Conservation (phyloP, 2,797 vertebrate genomes). For the Gallinago stenura region DNA sequence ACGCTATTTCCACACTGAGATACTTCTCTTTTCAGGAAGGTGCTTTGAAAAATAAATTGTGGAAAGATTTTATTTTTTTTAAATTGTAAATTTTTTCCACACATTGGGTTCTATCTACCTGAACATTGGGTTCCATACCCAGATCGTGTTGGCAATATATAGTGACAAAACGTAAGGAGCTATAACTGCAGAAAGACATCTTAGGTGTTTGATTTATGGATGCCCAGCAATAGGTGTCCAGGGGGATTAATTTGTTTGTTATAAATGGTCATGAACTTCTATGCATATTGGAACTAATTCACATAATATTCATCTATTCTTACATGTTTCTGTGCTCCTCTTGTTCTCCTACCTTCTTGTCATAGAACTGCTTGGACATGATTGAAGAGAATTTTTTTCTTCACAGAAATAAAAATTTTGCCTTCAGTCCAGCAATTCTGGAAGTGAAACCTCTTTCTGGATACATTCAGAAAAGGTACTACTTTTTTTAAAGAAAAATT, state of each 20-base stretch:
- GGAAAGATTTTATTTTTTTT: neutral
- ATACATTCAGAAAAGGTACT: neutral
- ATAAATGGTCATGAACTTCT: neutral
- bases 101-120: neutral
- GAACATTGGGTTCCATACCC: neutral
- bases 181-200: neutral
- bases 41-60: neutral
- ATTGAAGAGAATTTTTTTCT: neutral
- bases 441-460: neutral
- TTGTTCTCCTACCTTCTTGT: neutral
- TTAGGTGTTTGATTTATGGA: neutral
- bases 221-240: neutral
- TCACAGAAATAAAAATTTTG: neutral
- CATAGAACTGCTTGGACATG: neutral
- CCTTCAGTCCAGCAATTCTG: neutral
- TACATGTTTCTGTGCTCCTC: neutral
- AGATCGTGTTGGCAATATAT: neutral
- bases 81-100: neutral
- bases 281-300: neutral
- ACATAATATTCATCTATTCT: neutral
- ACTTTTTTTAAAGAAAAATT: neutral
- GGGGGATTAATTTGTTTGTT: neutral
- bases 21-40: neutral
- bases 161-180: neutral
- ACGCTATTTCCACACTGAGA: neutral